Conservation (phyloP, 2,888 invertebrate genomes). For the Diaphora mendica region DNA sequence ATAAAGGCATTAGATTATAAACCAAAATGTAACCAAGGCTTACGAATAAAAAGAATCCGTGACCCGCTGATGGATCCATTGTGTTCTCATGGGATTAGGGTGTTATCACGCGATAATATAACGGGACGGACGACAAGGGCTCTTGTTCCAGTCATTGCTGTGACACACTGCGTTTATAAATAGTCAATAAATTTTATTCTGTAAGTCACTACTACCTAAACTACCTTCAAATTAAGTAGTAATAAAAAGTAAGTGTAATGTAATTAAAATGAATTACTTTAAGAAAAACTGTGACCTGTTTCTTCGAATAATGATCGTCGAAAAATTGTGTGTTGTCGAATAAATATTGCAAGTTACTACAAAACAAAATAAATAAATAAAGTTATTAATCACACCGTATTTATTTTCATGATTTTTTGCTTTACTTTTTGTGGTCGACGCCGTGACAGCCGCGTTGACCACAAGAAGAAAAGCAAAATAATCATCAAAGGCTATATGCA, state of each 20-base stretch:
- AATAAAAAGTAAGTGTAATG: too few species aligned
- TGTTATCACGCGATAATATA: constrained; percentile 77
- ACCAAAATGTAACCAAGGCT: constrained; percentile 71
- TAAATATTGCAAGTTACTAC: neutral
- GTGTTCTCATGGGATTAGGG: constrained; percentile 81
- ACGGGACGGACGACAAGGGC: constrained; percentile 57
- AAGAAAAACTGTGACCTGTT: too few species aligned
- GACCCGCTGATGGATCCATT: constrained; percentile 68
- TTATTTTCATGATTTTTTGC: neutral
- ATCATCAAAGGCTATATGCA: neutral
- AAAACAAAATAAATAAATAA: neutral
- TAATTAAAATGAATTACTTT: too few species aligned
- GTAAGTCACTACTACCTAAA: neutral
- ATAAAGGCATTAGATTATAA: constrained; percentile 39
- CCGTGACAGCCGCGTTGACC: too few species aligned
- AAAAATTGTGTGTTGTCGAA: too few species aligned
- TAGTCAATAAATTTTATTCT: neutral
- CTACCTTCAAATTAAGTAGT: too few species aligned
- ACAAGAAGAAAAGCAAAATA: too few species aligned
- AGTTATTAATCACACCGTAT: too few species aligned
- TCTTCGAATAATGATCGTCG: too few species aligned
- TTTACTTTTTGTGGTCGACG: too few species aligned
- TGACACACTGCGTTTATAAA: constrained; percentile 51
- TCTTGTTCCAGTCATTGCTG: constrained; percentile 42
- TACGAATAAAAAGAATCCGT: constrained; percentile 71